Evolutionary conservation across 2,888 invertebrate genomes (phyloP).

Genomic region (Callosobruchus maculatus): DNA sequence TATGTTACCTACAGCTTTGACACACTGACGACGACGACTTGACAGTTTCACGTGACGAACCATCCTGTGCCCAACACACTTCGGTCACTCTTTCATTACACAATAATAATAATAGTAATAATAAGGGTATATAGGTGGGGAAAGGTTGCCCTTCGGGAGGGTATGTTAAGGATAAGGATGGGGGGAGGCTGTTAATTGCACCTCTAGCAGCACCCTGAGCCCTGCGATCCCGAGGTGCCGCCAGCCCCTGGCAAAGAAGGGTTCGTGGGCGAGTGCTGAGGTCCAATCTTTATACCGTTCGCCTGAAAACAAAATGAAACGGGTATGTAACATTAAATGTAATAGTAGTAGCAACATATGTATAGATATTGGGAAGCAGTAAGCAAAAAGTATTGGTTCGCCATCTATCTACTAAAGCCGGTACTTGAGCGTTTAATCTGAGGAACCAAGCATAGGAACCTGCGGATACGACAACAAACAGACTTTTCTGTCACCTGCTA

Average conservation of each 20-base stretch:
- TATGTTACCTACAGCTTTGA: neutral
- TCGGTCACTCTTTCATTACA: neutral
- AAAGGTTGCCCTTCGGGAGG: constrained; percentile 19
- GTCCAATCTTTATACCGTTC: constrained; percentile 99
- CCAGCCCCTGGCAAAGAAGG: constrained; percentile 76
- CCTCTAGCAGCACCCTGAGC: constrained; percentile 87
- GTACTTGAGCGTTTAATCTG: no score
- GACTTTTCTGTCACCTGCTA: no score
- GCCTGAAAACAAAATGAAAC: constrained; percentile 66
- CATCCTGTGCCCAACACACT: neutral
- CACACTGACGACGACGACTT: neutral
- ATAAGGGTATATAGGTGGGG: constrained; percentile 18
- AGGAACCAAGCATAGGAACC: no score
- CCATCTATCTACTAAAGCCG: no score
- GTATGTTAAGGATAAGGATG: constrained; percentile 29
- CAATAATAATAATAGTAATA: constrained; percentile 4
- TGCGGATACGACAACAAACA: no score
- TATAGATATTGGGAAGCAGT: no score
- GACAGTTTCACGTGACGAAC: neutral
- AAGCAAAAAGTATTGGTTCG: no score
- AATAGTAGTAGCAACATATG: no score
- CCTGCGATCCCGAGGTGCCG: constrained; percentile 75
- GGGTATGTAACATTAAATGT: no score
- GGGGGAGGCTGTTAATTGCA: neutral
- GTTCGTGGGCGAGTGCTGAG: constrained; percentile 93